Conservation (phyloP, 2,113 vertebrate genomes). For the Xenopus borealis region DNA sequence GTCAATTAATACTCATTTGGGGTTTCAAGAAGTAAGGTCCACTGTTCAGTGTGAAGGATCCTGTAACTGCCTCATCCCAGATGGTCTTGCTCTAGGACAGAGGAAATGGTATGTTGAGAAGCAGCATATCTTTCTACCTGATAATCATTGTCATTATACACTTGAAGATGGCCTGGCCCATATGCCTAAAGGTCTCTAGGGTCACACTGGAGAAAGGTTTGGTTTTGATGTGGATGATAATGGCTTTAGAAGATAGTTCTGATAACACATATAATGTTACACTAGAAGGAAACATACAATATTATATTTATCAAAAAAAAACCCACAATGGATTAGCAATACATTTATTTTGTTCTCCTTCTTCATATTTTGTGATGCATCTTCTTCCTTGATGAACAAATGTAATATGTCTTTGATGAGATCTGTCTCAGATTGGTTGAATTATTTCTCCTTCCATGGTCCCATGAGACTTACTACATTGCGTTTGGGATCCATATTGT, state of each 20-base stretch:
- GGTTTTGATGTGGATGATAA: not conserved
- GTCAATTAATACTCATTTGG: no score
- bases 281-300: not conserved
- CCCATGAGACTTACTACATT: not conserved
- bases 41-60: not conserved
- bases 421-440: not conserved
- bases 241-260: not conserved
- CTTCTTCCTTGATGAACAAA: no score
- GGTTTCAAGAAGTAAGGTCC: not conserved
- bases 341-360: not conserved
- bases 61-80: not conserved
- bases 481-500: not conserved
- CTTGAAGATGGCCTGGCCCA: not conserved
- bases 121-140: not conserved
- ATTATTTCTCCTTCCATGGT: no score
- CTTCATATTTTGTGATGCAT: not conserved
- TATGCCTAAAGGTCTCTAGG: not conserved
- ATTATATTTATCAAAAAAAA: not conserved
- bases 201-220: not conserved
- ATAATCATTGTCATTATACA: not conserved
- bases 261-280: not conserved
- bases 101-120: fast-evolving
- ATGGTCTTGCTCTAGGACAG: not conserved
- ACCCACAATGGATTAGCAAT: not conserved
- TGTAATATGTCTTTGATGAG: not conserved